Conservation (phyloP, 2,888 invertebrate genomes). For the Lepidocyrtinus sp. region DNA sequence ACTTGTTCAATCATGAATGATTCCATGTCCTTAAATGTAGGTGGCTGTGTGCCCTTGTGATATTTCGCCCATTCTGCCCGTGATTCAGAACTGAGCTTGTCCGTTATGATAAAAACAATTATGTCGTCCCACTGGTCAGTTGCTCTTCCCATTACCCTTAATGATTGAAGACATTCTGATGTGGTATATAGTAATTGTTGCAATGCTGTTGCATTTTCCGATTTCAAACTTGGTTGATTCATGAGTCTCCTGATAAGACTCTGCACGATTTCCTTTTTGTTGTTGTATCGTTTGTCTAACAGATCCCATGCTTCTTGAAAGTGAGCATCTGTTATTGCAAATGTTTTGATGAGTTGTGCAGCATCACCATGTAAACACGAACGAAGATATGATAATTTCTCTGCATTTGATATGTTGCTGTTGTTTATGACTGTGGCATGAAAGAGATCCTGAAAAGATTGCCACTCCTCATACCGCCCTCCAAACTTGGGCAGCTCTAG, state of each 20-base stretch:
- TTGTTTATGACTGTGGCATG: constrained; percentile 17
- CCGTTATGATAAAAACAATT: constrained; percentile 1
- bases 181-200: constrained; percentile 13
- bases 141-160: constrained; percentile 23
- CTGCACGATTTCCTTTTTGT: constrained; percentile 52
- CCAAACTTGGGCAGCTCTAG: constrained; percentile 48
- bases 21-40: constrained; percentile 22
- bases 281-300: constrained; percentile 29
- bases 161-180: not conserved
- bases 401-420: constrained; percentile 8
- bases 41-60: not conserved
- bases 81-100: constrained; percentile 32
- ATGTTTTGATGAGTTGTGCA: constrained; percentile 28
- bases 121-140: constrained; percentile 27
- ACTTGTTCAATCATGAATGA: constrained; percentile 23
- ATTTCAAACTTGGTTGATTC: not conserved
- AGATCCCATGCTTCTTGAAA: constrained; percentile 47
- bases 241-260: constrained; percentile 1
- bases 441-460: constrained; percentile 39
- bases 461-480: constrained; percentile 52
- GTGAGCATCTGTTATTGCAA: constrained; percentile 36
- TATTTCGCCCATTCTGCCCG: constrained; percentile 30
- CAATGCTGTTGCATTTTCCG: not conserved
- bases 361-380: constrained; percentile 49
- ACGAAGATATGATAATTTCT: constrained; percentile 55